phyloP scores from a whole-genome alignment of 2,797 vertebrate species.

The Spondyliosoma cantharus region DNA sequence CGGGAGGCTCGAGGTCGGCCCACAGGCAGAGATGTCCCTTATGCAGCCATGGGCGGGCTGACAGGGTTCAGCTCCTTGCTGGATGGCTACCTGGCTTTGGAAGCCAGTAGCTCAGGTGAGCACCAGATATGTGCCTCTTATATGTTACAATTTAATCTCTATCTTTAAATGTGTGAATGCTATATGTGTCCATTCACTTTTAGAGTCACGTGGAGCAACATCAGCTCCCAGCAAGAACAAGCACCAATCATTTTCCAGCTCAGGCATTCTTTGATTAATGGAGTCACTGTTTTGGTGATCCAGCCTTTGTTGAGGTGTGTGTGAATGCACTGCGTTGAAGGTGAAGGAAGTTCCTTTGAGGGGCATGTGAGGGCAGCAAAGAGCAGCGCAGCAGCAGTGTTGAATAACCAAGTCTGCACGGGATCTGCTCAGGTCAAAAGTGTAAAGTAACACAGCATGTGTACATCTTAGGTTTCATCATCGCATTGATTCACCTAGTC shows the following conservation, averaged over 20 bases:
- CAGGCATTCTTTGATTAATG: not conserved
- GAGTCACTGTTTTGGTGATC: conserved; percentile 11
- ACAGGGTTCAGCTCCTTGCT: conserved; percentile 92
- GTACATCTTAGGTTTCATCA: not conserved
- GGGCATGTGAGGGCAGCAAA: conserved; percentile 76
- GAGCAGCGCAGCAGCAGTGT: conserved; percentile 50
- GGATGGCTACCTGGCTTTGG: conserved; percentile 89
- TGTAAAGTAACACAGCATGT: not conserved
- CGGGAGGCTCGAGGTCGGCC: conserved; percentile 86
- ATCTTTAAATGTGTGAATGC: not conserved
- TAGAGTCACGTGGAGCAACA: not conserved
- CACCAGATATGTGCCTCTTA: not conserved
- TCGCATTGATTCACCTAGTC: not conserved
- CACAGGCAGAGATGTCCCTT: conserved; percentile 88
- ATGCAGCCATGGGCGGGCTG: conserved; percentile 92
- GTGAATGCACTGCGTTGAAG: conserved; percentile 43
- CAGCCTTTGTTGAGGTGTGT: conserved; percentile 5
- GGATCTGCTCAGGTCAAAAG: conserved; percentile 15
- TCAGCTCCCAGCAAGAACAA: not conserved
- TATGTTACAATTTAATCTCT: not conserved
- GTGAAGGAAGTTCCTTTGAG: conserved; percentile 62
- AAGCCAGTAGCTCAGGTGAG: conserved; percentile 84
- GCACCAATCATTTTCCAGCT: not conserved
- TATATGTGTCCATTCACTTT: conserved; percentile 3
- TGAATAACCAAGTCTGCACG: conserved; percentile 23